Conservation (phyloP, 1,140 invertebrate genomes). For the Zaprionus lachaisei region DNA sequence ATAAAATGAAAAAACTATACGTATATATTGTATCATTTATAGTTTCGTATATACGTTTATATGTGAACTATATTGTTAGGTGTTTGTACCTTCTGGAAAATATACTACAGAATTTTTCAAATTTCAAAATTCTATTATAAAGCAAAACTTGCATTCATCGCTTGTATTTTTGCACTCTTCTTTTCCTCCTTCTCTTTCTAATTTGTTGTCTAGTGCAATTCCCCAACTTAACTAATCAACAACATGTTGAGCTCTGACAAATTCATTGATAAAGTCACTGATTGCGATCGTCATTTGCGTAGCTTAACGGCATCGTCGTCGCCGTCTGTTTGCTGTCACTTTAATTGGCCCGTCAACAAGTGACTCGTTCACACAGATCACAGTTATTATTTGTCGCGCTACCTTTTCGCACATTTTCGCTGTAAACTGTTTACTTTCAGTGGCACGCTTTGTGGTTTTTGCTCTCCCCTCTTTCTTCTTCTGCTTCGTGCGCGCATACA, state of each 20-base stretch:
- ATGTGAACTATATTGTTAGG: too few species aligned
- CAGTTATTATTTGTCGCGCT: slow-evolving; percentile 6
- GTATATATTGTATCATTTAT: slow-evolving; percentile 18
- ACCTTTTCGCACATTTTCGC: slow-evolving; percentile 9
- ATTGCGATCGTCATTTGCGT: slow-evolving; percentile 9
- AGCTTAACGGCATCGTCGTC: neutral
- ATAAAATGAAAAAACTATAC: neutral
- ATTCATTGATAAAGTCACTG: slow-evolving; percentile 13
- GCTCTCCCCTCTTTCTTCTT: neutral
- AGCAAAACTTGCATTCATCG: neutral
- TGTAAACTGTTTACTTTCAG: slow-evolving; percentile 9
- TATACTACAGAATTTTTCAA: neutral
- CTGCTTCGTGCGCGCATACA: slow-evolving; percentile 2
- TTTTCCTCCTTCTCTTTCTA: neutral
- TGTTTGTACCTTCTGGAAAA: neutral
- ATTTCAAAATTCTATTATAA: neutral
- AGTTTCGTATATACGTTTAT: neutral
- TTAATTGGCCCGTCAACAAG: slow-evolving; percentile 9
- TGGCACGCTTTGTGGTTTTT: slow-evolving; percentile 24
- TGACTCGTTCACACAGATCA: slow-evolving; percentile 5
- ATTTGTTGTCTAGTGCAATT: neutral
- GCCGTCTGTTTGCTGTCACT: neutral
- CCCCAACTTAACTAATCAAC: neutral
- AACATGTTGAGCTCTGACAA: slow-evolving; percentile 3
- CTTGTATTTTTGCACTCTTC: too few species aligned